phyloP scores from a whole-genome alignment of 2,888 invertebrate genomes.

The Drosophila crucigera region DNA sequence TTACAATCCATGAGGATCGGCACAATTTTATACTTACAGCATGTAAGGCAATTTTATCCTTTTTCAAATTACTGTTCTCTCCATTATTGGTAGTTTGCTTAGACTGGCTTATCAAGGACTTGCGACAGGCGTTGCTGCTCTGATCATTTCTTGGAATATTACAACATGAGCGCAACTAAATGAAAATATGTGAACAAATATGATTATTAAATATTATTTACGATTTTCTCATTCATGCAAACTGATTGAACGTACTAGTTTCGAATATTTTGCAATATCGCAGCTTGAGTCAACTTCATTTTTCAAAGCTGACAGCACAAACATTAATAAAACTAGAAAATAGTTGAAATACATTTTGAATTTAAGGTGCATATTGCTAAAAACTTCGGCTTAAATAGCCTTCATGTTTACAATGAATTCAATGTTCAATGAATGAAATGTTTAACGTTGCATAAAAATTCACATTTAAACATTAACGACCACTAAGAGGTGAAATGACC shows the following conservation, averaged over 20 bases:
- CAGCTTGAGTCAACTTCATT: conserved; percentile 40
- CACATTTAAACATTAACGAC: conserved; percentile 11
- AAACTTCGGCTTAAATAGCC: conserved; percentile 1
- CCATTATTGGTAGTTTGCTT: conserved; percentile 37
- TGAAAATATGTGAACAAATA: not conserved
- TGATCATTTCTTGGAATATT: conserved; percentile 51
- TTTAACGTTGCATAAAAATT: conserved; percentile 53
- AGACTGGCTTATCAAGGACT: conserved; percentile 40
- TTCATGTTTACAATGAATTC: not conserved
- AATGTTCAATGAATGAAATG: not conserved
- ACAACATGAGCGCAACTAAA: conserved; percentile 55
- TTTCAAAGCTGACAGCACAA: conserved; percentile 6
- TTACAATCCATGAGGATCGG: not conserved
- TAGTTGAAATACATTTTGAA: conserved; percentile 37
- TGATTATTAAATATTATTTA: not conserved
- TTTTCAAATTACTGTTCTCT: conserved; percentile 29
- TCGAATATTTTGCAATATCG: conserved; percentile 54
- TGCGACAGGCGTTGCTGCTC: conserved; percentile 47
- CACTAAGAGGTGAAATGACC: not conserved
- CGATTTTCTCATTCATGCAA: not conserved
- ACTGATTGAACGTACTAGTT: conserved; percentile 41
- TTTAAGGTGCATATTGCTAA: not conserved
- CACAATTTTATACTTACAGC: conserved; percentile 40
- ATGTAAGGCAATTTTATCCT: conserved; percentile 56
- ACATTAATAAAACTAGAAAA: conserved; percentile 1